A percentile compares a stretch with the other conserved stretches of the same genome.
These are phyloP conservation scores for Oxyura jamaicensis DNA, from an alignment of 2,113 vertebrate genomes.

Conservation along the genomic window DNA sequence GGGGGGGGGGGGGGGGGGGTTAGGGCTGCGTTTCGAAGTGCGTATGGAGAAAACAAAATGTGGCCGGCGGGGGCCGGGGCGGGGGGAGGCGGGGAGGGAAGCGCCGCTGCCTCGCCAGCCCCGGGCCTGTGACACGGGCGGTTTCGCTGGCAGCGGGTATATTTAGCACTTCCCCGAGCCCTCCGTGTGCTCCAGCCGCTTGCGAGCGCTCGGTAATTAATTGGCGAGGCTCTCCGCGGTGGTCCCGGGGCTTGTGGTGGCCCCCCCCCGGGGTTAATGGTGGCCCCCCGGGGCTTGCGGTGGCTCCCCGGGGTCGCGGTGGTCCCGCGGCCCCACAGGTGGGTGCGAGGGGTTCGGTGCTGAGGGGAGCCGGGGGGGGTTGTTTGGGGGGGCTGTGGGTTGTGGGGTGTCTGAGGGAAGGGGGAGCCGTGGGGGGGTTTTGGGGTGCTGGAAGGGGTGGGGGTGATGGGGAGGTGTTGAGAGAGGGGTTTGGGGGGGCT, in stretches of 20 bases:
- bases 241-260: too few species aligned
- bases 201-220: not conserved
- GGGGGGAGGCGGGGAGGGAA: not conserved
- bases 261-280: too few species aligned
- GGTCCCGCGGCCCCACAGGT: not conserved
- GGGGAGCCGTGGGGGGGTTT: too few species aligned
- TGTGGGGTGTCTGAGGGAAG: too few species aligned
- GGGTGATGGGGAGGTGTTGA: too few species aligned
- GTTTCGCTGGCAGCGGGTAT: not conserved
- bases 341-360: not conserved
- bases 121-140: not conserved
- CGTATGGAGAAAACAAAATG: conserved; percentile 9
- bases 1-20: not conserved
- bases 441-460: too few species aligned
- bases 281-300: too few species aligned
- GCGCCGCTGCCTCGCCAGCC: not conserved
- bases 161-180: not conserved
- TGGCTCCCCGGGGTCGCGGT: too few species aligned
- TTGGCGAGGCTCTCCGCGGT: not conserved
- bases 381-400: too few species aligned
- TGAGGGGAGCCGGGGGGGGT: not conserved
- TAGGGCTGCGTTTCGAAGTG: not conserved
- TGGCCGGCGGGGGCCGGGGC: not conserved
- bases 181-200: not conserved
- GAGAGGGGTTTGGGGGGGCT: too few species aligned